These are phyloP conservation scores for Magallana ariakensis DNA, from an alignment of 1,140 invertebrate genomes.

Conservation along the genomic window DNA sequence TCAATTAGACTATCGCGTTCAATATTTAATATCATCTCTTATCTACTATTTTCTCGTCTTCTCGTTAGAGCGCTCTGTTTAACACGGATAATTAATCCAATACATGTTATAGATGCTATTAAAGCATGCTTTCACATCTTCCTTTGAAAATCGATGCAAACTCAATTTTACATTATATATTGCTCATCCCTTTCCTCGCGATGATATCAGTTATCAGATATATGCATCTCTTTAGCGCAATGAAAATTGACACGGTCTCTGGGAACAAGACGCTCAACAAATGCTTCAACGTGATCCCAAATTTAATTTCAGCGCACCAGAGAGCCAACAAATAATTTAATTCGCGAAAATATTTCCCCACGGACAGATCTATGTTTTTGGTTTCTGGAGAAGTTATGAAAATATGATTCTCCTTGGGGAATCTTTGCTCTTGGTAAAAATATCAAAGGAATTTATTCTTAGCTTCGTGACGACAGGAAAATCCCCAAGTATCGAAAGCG, in stretches of 20 bases:
- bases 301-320: neutral
- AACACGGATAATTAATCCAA: neutral
- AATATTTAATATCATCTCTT: neutral
- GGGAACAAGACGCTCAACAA: neutral
- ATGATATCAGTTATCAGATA: neutral
- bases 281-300: slow-evolving; percentile 15
- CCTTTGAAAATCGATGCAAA: neutral
- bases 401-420: slow-evolving; percentile 20
- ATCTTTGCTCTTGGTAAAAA: neutral
- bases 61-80: neutral
- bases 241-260: neutral
- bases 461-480: slow-evolving; percentile 7
- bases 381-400: slow-evolving; percentile 24
- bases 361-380: neutral
- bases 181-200: neutral
- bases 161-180: neutral
- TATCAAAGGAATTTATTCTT: slow-evolving; percentile 29
- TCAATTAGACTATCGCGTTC: neutral
- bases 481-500: neutral
- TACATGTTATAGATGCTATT: neutral
- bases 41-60: neutral
- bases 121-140: neutral
- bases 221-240: slow-evolving; percentile 10
- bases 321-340: slow-evolving; percentile 31
- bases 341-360: slow-evolving; percentile 21